Percentiles rank a stretch among this genome's conserved stretches.
phyloP scores from a whole-genome alignment of 2,113 vertebrate genomes.

The Beaufortia kweichowensis region DNA sequence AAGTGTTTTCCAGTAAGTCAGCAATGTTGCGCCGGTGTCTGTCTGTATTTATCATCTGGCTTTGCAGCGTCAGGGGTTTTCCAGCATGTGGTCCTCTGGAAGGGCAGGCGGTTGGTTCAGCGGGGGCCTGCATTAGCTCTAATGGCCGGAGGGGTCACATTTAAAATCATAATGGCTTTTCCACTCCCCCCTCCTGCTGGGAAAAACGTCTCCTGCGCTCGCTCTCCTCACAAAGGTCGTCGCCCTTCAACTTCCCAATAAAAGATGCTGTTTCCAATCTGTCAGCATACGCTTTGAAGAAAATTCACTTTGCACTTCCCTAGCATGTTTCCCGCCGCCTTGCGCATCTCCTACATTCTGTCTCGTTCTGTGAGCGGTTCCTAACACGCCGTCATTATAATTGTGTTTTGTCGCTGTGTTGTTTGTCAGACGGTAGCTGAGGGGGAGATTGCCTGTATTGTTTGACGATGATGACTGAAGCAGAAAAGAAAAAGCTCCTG shows the following conservation, averaged over 20 bases:
- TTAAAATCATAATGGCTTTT: constrained; percentile 39
- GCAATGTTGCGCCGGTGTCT: constrained; percentile 2
- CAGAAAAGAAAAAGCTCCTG: background rate
- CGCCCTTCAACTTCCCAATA: constrained; percentile 4
- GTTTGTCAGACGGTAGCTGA: background rate
- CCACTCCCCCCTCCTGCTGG: constrained; percentile 7
- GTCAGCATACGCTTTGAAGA: background rate
- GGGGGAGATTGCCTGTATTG: constrained; percentile 1
- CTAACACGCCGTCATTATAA: constrained; percentile 23
- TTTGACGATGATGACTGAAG: constrained; percentile 4
- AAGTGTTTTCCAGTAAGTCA: constrained; percentile 3
- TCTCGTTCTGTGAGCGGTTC: background rate
- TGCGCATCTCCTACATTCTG: background rate
- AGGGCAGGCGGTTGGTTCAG: background rate
- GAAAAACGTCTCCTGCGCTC: constrained; percentile 6
- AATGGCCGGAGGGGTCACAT: constrained; percentile 32
- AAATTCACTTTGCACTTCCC: constrained; percentile 12
- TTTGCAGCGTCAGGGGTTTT: constrained; percentile 28
- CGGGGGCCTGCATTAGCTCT: constrained; percentile 24
- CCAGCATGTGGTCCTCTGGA: constrained; percentile 5
- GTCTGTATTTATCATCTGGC: background rate
- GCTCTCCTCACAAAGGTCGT: background rate
- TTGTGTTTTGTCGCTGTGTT: constrained; percentile 22
- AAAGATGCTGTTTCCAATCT: constrained; percentile 23
- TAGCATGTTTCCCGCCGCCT: background rate